Conservation (phyloP, 2,113 vertebrate species). For the Nesospiza acunhae region DNA sequence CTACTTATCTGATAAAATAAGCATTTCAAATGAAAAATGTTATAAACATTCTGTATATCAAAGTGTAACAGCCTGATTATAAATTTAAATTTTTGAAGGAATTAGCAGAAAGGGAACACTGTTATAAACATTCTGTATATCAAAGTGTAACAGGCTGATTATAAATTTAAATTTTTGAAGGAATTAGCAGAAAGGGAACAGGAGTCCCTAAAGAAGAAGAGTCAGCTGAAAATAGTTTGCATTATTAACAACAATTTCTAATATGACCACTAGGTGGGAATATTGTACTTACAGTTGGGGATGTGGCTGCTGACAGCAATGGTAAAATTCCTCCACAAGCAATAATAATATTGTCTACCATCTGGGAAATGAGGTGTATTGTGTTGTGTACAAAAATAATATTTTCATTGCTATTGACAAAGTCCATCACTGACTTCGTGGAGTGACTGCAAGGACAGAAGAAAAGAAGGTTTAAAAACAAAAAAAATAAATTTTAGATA, state of each 20-base stretch:
- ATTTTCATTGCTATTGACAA: slow-evolving; percentile 99
- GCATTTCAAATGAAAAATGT: background rate
- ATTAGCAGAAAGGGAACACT: background rate
- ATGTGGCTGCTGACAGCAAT: slow-evolving; percentile 96
- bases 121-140: background rate
- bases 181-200: background rate
- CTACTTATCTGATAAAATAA: background rate
- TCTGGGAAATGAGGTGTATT: slow-evolving; percentile 99
- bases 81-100: background rate
- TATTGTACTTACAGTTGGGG: slow-evolving; percentile 89
- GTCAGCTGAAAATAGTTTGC: background rate
- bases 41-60: background rate
- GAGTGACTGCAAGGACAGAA: slow-evolving; percentile 86
- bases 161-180: background rate
- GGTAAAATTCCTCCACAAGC: slow-evolving; percentile 98
- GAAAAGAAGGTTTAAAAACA: background rate
- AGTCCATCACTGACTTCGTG: slow-evolving; percentile 99
- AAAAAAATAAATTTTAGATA: background rate
- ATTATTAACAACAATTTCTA: slow-evolving; percentile 23
- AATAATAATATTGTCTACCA: slow-evolving; percentile 99
- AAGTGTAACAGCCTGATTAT: background rate
- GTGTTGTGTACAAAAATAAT: slow-evolving; percentile 99
- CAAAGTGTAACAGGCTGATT: background rate
- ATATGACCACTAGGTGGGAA: slow-evolving; percentile 72
- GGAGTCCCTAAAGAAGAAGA: background rate